These are phyloP conservation scores for Sebastes fasciatus DNA, from an alignment of 2,113 vertebrate genomes.

Conservation along the genomic window DNA sequence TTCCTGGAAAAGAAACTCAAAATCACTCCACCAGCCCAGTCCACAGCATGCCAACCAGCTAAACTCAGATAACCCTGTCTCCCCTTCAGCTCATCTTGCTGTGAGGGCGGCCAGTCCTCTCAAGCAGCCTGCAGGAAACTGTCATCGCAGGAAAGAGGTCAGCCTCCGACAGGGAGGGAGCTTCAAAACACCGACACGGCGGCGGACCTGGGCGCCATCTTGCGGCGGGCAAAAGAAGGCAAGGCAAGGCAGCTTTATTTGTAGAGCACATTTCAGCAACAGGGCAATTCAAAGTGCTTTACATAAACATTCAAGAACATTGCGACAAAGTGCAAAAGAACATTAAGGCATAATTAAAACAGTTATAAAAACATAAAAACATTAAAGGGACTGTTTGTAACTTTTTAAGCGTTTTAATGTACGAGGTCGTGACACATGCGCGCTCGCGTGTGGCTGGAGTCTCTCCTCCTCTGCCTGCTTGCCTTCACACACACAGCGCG, in stretches of 20 bases:
- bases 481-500: too few relatives aligned
- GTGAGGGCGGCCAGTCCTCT: conserved; percentile 42
- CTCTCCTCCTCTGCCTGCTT: too few relatives aligned
- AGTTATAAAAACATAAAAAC: too few relatives aligned
- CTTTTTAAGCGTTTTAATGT: too few relatives aligned
- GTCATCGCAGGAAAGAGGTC: conserved; percentile 77
- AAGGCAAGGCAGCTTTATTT: too few relatives aligned
- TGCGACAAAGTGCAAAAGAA: too few relatives aligned
- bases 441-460: too few relatives aligned
- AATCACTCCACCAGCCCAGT: conserved; percentile 21
- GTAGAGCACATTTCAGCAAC: background rate
- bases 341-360: too few relatives aligned
- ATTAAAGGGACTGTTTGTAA: too few relatives aligned
- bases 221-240: conserved; percentile 19
- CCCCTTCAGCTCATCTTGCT: conserved; percentile 33
- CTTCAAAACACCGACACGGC: background rate
- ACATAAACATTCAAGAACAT: too few relatives aligned
- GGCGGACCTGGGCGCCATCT: conserved; percentile 53
- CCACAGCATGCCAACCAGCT: conserved; percentile 56
- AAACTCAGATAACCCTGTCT: conserved; percentile 17
- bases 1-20: background rate
- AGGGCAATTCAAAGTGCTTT: too few relatives aligned
- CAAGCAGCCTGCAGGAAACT: conserved; percentile 74
- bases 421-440: too few relatives aligned
- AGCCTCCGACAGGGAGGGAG: conserved; percentile 49